Conservation (phyloP, 2,113 vertebrate genomes). For the Theristicus caerulescens region DNA sequence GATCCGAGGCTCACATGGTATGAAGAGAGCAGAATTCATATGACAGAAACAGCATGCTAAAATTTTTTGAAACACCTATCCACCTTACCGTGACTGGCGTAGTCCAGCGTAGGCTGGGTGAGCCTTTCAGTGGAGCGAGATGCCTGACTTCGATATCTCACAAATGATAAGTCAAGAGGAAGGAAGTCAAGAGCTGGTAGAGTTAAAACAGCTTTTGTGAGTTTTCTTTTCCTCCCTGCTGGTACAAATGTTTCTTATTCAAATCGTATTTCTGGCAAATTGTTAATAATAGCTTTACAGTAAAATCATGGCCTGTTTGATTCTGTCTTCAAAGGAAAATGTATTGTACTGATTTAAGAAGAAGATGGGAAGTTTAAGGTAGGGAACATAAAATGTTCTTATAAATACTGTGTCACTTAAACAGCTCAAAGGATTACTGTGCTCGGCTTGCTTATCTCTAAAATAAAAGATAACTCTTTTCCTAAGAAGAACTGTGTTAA, state of each 20-base stretch:
- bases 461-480: neutral
- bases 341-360: neutral
- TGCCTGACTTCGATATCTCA: neutral
- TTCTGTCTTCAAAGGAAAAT: neutral
- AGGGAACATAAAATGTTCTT: neutral
- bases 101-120: neutral
- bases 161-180: neutral
- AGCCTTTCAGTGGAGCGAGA: neutral
- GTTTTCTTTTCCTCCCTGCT: neutral
- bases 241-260: neutral
- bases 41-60: neutral
- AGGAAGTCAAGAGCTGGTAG: neutral
- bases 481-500: neutral
- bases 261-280: neutral
- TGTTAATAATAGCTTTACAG: neutral
- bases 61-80: neutral
- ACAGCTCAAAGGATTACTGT: neutral
- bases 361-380: neutral
- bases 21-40: neutral
- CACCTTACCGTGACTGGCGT: neutral
- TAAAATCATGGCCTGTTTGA: neutral
- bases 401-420: constrained; percentile 16
- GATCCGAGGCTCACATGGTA: neutral
- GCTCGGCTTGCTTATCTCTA: neutral
- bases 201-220: neutral